Conservation (phyloP, 1,140 invertebrate genomes). For the Dendroctonus valens region DNA sequence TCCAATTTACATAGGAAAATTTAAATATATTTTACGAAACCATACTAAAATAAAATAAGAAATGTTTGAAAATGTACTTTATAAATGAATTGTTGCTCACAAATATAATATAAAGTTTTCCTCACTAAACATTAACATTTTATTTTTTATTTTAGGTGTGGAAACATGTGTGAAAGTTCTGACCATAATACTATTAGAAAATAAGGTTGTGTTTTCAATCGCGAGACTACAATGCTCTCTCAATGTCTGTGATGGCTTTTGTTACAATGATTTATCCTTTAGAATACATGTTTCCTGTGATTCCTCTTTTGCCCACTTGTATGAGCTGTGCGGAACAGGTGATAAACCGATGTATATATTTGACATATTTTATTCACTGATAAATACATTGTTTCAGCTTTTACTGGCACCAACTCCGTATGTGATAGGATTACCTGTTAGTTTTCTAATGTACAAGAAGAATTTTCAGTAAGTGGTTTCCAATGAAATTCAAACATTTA, state of each 20-base stretch:
- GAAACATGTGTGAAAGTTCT: slow-evolving; percentile 96
- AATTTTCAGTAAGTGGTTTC: slow-evolving; percentile 70
- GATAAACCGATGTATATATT: slow-evolving; percentile 27
- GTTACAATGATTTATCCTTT: slow-evolving; percentile 99
- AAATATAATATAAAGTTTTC: no score
- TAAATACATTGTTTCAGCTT: slow-evolving; percentile 57
- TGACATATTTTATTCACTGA: not conserved
- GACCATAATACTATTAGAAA: slow-evolving; percentile 94
- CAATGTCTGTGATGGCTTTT: slow-evolving; percentile 99
- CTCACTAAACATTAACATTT: slow-evolving; percentile 4
- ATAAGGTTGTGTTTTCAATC: slow-evolving; percentile 98
- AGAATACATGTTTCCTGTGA: slow-evolving; percentile 99
- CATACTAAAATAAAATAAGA: no score
- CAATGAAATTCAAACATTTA: not conserved
- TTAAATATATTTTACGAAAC: no score
- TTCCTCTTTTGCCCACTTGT: slow-evolving; percentile 95
- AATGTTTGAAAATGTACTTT: no score
- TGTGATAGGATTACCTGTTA: slow-evolving; percentile 97
- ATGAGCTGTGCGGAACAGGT: slow-evolving; percentile 98
- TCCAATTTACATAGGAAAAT: no score
- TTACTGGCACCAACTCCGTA: slow-evolving; percentile 96
- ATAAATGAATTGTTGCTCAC: no score
- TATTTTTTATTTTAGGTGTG: slow-evolving; percentile 62
- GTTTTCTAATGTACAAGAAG: slow-evolving; percentile 93
- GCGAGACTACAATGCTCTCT: slow-evolving; percentile 96